Conservation (phyloP, 2,113 vertebrate genomes). For the Pipra filicauda region DNA sequence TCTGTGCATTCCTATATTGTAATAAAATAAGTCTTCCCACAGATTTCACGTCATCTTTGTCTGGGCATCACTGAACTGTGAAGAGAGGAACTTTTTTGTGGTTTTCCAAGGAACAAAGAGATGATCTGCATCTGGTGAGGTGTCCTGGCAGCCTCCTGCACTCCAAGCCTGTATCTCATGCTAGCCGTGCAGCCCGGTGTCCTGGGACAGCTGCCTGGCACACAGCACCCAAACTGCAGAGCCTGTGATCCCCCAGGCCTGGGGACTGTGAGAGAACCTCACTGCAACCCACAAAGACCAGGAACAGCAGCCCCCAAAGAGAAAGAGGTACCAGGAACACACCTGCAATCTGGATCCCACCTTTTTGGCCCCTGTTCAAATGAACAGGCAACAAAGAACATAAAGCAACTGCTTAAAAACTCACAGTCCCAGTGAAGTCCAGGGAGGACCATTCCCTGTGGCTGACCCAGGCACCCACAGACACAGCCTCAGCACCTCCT, state of each 20-base stretch:
- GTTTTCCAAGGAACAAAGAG: slow-evolving; percentile 57
- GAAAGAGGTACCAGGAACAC: neutral
- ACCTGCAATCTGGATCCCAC: neutral
- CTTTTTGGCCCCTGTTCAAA: neutral
- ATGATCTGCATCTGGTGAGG: slow-evolving; percentile 45
- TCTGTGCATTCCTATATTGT: slow-evolving; percentile 43
- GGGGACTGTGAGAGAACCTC: accelerated
- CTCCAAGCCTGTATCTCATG: neutral
- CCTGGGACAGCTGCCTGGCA: neutral
- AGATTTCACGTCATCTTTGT: slow-evolving; percentile 58
- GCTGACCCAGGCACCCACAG: neutral
- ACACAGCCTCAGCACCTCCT: neutral
- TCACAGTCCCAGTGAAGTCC: neutral
- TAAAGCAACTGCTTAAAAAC: neutral
- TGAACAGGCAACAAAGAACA: neutral
- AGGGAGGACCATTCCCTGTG: neutral
- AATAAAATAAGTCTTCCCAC: slow-evolving; percentile 56
- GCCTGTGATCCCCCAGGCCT: neutral
- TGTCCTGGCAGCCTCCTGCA: slow-evolving; percentile 30
- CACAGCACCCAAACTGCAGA: neutral
- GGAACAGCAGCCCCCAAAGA: neutral
- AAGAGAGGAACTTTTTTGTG: slow-evolving; percentile 32
- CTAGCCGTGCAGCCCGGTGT: neutral
- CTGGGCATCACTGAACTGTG: slow-evolving; percentile 46
- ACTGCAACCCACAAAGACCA: neutral